Evolutionary conservation across 2,888 invertebrate species (phyloP).

Genomic region (Platycheirus rosarum): DNA sequence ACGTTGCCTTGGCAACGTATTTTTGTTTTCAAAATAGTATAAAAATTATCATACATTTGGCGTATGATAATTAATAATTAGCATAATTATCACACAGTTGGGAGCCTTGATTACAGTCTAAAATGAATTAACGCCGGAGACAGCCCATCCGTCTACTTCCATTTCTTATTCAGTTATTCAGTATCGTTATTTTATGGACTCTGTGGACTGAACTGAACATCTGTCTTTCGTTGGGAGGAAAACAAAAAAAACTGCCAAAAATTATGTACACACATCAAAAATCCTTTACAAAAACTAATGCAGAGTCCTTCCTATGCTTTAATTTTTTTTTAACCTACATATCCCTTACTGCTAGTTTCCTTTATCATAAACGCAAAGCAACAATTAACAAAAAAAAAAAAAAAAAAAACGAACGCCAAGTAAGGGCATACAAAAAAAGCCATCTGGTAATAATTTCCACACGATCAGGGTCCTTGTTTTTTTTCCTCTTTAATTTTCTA

Average conservation of each 20-base stretch:
- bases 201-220: not conserved
- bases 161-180: not conserved
- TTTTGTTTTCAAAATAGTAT: no score
- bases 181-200: not conserved
- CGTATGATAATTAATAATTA: no score
- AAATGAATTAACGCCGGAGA: no score
- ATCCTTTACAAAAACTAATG: not conserved
- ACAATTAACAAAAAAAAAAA: not conserved
- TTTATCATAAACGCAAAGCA: not conserved
- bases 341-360: not conserved
- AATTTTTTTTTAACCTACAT: not conserved
- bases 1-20: no score
- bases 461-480: slow-evolving; percentile 39
- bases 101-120: no score
- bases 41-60: no score
- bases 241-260: not conserved
- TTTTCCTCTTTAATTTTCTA: not conserved
- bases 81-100: no score
- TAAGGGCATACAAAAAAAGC: slow-evolving; percentile 1
- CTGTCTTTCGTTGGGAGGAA: not conserved
- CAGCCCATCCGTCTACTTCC: not conserved
- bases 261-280: not conserved
- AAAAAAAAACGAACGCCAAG: not conserved
- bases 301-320: not conserved
- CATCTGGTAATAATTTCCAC: slow-evolving; percentile 43